Evolutionary conservation across 2,113 vertebrate species (phyloP).

Genomic region (Cyanoramphus novaezelandiae): DNA sequence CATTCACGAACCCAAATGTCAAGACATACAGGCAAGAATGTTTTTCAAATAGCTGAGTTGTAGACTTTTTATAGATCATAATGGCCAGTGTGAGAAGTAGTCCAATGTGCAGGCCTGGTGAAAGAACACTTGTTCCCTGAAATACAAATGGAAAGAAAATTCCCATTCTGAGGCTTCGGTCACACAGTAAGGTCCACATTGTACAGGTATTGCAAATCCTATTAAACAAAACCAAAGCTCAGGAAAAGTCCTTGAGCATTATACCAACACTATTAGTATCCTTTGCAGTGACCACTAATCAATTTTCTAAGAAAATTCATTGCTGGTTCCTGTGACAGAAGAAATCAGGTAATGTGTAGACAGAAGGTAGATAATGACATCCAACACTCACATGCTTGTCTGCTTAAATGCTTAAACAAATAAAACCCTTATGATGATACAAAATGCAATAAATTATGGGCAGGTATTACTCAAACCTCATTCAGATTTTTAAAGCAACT

Average conservation of each 20-base stretch:
- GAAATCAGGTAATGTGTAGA: background rate
- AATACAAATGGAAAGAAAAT: conserved; percentile 13
- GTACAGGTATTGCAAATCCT: background rate
- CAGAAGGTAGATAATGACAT: background rate
- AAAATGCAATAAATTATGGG: background rate
- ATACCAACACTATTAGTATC: background rate
- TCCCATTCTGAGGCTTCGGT: background rate
- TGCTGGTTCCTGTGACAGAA: background rate
- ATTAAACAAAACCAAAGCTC: background rate
- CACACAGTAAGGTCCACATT: background rate
- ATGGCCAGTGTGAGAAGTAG: conserved; percentile 87
- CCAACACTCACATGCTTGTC: background rate
- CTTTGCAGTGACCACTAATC: background rate
- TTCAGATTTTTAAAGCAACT: conserved; percentile 57
- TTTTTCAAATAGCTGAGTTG: conserved; percentile 88
- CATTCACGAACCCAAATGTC: conserved; percentile 89
- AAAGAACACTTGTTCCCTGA: conserved; percentile 96
- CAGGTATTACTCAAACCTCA: background rate
- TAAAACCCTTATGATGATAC: background rate
- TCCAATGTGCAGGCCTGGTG: conserved; percentile 90
- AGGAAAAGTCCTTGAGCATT: background rate
- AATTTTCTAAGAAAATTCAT: background rate
- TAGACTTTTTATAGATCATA: conserved; percentile 96
- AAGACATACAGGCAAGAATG: conserved; percentile 93
- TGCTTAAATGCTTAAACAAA: background rate